phyloP scores from a whole-genome alignment of 1,140 invertebrate species.

The Mesaphorura yosii region DNA sequence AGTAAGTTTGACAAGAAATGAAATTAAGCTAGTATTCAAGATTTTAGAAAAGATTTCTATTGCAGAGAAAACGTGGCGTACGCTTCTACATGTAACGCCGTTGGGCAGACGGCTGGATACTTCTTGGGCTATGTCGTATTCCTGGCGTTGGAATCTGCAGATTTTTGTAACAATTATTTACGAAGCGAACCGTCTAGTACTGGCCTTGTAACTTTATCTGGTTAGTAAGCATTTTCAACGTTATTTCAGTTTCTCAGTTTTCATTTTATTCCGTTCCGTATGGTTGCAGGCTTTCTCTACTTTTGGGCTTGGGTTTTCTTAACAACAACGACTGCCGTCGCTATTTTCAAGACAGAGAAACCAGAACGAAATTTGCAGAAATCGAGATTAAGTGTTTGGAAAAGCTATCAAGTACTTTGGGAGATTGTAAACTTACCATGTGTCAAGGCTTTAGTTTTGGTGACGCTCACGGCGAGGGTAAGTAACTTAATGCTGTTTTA shows the following conservation, averaged over 20 bases:
- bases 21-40: neutral
- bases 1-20: conserved; percentile 40
- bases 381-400: conserved; percentile 45
- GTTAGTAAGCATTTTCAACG: conserved; percentile 38
- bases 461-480: conserved; percentile 7
- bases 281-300: conserved; percentile 55
- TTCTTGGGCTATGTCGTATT: conserved; percentile 96
- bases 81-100: conserved; percentile 96
- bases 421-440: conserved; percentile 62
- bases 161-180: conserved; percentile 91
- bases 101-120: conserved; percentile 95
- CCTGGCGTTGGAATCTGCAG: conserved; percentile 88
- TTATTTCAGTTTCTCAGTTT: too few relatives aligned
- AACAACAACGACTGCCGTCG: conserved; percentile 76
- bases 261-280: neutral
- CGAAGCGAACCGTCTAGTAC: conserved; percentile 52
- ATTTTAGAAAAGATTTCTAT: conserved; percentile 28
- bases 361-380: conserved; percentile 34
- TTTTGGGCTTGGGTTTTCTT: conserved; percentile 94
- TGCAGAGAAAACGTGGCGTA: conserved; percentile 86
- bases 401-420: conserved; percentile 74
- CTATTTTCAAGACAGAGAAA: conserved; percentile 77
- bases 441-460: neutral
- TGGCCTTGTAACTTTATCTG: conserved; percentile 73
- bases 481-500: neutral